phyloP scores from a whole-genome alignment of 2,113 vertebrate genomes.

The Myotis brandtii region DNA sequence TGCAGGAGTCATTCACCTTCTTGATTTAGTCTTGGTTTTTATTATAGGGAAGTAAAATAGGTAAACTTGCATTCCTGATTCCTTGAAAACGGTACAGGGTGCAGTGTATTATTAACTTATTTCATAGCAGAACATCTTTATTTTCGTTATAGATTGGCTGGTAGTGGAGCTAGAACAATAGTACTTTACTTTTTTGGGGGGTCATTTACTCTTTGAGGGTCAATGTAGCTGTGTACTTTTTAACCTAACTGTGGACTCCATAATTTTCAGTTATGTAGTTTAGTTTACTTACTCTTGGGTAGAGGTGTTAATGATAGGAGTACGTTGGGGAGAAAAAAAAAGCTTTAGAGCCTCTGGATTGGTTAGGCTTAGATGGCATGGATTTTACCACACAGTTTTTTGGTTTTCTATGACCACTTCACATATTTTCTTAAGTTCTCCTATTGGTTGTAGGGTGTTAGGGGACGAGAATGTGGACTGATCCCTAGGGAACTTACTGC shows the following conservation, averaged over 20 bases:
- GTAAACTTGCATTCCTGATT: slow-evolving; percentile 42
- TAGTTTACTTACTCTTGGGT: slow-evolving; percentile 22
- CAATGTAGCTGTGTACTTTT: background rate
- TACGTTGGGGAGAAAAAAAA: slow-evolving; percentile 13
- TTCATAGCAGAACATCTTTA: slow-evolving; percentile 29
- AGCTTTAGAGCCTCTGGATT: slow-evolving; percentile 11
- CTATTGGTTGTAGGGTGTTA: background rate
- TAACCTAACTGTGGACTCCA: background rate
- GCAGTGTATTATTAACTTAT: slow-evolving; percentile 47
- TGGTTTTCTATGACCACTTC: background rate
- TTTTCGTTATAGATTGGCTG: slow-evolving; percentile 47
- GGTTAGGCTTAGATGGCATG: slow-evolving; percentile 6
- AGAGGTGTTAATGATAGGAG: slow-evolving; percentile 22
- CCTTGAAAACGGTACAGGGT: background rate
- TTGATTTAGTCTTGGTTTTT: slow-evolving; percentile 46
- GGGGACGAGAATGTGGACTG: background rate
- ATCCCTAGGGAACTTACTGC: background rate
- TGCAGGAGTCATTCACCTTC: slow-evolving; percentile 19
- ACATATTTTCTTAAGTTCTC: slow-evolving; percentile 9
- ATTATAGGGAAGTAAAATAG: slow-evolving; percentile 29
- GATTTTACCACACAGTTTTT: slow-evolving; percentile 27
- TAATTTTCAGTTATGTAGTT: slow-evolving; percentile 32
- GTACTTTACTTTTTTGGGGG: background rate
- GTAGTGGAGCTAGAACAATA: background rate
- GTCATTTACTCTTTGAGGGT: slow-evolving; percentile 41